Evolutionary conservation across 2,888 invertebrate genomes (phyloP).

Genomic region (Laspeyria flexula): DNA sequence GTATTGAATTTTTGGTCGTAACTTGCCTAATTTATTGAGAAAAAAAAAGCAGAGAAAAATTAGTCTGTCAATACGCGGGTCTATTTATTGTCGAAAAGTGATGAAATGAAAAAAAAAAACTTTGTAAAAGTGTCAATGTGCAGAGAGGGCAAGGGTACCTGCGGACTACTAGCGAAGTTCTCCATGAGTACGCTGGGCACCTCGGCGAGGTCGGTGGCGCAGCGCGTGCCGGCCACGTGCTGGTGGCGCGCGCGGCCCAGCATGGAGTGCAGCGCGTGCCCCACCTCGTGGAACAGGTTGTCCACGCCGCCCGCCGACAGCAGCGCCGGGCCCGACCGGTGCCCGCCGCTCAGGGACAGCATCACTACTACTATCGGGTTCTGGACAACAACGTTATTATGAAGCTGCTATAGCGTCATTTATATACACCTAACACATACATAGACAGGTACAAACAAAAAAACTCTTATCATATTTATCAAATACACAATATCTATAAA

Average conservation of each 20-base stretch:
- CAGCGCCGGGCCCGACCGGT: constrained; percentile 90
- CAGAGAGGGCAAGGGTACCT: constrained; percentile 57
- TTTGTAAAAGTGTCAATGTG: constrained; percentile 5
- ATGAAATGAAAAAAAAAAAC: too few relatives aligned
- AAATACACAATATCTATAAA: too few relatives aligned
- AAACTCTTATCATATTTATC: too few relatives aligned
- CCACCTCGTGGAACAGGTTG: constrained; percentile 99
- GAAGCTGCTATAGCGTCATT: too few relatives aligned
- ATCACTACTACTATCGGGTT: constrained; percentile 97
- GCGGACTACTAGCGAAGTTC: constrained; percentile 96
- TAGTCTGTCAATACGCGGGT: too few relatives aligned
- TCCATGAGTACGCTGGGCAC: constrained; percentile 99
- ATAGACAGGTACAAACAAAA: too few relatives aligned
- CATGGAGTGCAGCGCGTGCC: constrained; percentile 99
- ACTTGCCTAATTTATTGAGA: too few relatives aligned
- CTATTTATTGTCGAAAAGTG: too few relatives aligned
- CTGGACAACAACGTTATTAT: constrained; percentile 69
- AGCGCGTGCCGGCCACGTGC: constrained; percentile 98
- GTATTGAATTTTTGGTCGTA: too few relatives aligned
- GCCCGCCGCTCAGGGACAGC: constrained; percentile 93
- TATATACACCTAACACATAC: too few relatives aligned
- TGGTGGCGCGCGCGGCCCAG: constrained; percentile 97
- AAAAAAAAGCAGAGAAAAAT: too few relatives aligned
- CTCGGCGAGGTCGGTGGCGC: constrained; percentile 99
- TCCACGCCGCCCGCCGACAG: constrained; percentile 95